phyloP scores from a whole-genome alignment of 1,140 invertebrate genomes.

The Pectinophora gossypiella region DNA sequence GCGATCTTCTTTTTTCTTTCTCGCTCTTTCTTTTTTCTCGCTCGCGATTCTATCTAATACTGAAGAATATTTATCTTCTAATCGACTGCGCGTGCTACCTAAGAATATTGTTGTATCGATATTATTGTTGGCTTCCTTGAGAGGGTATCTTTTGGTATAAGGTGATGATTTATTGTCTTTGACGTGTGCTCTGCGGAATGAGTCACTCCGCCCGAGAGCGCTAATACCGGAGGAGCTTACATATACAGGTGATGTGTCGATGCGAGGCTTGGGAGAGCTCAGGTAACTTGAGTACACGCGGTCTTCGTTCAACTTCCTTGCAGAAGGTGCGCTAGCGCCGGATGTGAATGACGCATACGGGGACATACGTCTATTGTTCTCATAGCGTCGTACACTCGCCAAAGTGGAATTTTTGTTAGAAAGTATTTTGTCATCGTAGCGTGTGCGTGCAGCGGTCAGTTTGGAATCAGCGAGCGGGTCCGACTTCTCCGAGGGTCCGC shows the following conservation, averaged over 20 bases:
- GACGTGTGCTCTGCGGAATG: constrained; percentile 57
- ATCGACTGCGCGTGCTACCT: constrained; percentile 77
- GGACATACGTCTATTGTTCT: constrained; percentile 59
- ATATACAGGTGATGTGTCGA: constrained; percentile 58
- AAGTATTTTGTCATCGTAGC: constrained; percentile 64
- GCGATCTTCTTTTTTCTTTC: constrained; percentile 72
- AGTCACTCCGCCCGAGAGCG: constrained; percentile 55
- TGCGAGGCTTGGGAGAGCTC: constrained; percentile 41
- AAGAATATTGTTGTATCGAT: constrained; percentile 59
- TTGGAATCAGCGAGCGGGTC: constrained; percentile 46
- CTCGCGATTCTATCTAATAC: constrained; percentile 81
- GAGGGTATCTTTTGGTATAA: constrained; percentile 59
- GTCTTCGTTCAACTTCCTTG: constrained; percentile 56
- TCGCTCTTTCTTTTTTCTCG: constrained; percentile 74
- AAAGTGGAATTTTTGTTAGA: constrained; percentile 53
- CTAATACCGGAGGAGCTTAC: constrained; percentile 43
- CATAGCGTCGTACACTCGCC: constrained; percentile 58
- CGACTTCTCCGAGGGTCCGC: constrained; percentile 81
- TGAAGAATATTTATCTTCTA: constrained; percentile 85
- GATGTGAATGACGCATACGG: constrained; percentile 50
- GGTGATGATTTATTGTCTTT: constrained; percentile 65
- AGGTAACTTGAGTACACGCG: constrained; percentile 57
- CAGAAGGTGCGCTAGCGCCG: constrained; percentile 26
- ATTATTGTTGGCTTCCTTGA: constrained; percentile 67
- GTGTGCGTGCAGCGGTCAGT: constrained; percentile 36